phyloP scores from a whole-genome alignment of 2,888 invertebrate genomes.

The Desoria tigrina region DNA sequence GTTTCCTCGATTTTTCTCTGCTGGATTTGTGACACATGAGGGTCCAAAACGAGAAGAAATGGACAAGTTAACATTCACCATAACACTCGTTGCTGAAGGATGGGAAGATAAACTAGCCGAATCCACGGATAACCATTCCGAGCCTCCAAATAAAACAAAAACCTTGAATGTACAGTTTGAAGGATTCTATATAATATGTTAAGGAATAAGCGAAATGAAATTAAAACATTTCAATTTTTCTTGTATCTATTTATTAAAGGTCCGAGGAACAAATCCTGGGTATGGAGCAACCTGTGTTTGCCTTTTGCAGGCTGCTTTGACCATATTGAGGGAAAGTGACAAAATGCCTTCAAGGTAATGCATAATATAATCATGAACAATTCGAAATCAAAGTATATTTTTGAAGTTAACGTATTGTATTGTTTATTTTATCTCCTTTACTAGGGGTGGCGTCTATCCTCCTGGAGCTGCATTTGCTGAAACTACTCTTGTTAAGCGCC shows the following conservation, averaged over 20 bases:
- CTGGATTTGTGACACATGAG: constrained; percentile 64
- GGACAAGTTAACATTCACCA: constrained; percentile 65
- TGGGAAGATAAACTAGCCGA: constrained; percentile 69
- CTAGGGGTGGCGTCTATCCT: constrained; percentile 84
- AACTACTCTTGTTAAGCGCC: constrained; percentile 73
- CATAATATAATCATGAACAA: too few relatives aligned
- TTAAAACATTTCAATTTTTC: neutral
- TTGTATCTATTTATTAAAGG: constrained; percentile 56
- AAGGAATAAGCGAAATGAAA: too few relatives aligned
- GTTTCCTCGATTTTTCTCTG: constrained; percentile 71
- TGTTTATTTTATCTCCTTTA: too few relatives aligned
- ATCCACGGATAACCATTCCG: constrained; percentile 62
- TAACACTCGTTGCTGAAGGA: constrained; percentile 62
- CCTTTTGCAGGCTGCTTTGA: constrained; percentile 71
- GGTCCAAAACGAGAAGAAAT: constrained; percentile 65
- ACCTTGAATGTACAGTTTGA: too few relatives aligned
- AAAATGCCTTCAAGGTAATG: constrained; percentile 73
- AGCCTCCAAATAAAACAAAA: constrained; percentile 67
- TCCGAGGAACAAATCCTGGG: constrained; percentile 70
- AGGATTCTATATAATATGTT: too few relatives aligned
- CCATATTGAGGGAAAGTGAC: constrained; percentile 71
- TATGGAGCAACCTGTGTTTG: constrained; percentile 80
- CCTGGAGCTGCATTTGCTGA: constrained; percentile 83
- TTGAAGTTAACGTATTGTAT: too few relatives aligned
- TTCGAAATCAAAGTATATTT: too few relatives aligned